These are phyloP conservation scores for Sweltsa coloradensis DNA, from an alignment of 1,140 invertebrate genomes.

Conservation along the genomic window DNA sequence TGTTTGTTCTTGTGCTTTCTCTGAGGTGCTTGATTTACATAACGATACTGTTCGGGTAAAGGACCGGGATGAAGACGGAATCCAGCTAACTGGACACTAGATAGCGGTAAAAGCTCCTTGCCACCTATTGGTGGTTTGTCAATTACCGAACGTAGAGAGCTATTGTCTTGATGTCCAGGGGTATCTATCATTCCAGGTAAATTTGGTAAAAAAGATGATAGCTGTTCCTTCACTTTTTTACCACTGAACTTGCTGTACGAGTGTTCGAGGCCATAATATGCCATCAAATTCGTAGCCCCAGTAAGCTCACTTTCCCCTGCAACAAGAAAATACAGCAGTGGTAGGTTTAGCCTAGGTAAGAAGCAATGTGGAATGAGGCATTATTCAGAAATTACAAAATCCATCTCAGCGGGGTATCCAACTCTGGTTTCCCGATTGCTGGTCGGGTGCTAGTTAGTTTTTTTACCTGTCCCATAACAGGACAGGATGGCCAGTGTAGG, in stretches of 20 bases:
- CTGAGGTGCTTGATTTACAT: constrained; percentile 79
- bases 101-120: constrained; percentile 83
- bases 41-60: constrained; percentile 89
- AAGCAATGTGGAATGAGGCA: background rate
- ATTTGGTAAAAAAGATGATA: constrained; percentile 90
- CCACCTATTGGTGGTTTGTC: constrained; percentile 94
- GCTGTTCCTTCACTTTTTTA: constrained; percentile 90
- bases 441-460: too few species aligned
- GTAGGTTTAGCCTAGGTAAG: background rate
- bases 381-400: too few species aligned
- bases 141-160: constrained; percentile 85
- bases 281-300: constrained; percentile 93
- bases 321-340: constrained; percentile 27
- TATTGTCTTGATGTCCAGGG: constrained; percentile 63
- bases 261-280: constrained; percentile 89
- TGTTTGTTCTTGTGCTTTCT: constrained; percentile 91
- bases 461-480: too few species aligned
- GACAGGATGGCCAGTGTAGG: too few species aligned
- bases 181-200: constrained; percentile 89
- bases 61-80: constrained; percentile 94
- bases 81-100: constrained; percentile 77
- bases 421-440: too few species aligned
- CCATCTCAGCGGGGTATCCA: too few species aligned
- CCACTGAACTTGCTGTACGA: constrained; percentile 97
- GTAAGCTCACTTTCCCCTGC: constrained; percentile 83